These are phyloP conservation scores for Platygyra sinensis DNA, from an alignment of 64 coral and sea anemone genomes.

Conservation along the genomic window DNA sequence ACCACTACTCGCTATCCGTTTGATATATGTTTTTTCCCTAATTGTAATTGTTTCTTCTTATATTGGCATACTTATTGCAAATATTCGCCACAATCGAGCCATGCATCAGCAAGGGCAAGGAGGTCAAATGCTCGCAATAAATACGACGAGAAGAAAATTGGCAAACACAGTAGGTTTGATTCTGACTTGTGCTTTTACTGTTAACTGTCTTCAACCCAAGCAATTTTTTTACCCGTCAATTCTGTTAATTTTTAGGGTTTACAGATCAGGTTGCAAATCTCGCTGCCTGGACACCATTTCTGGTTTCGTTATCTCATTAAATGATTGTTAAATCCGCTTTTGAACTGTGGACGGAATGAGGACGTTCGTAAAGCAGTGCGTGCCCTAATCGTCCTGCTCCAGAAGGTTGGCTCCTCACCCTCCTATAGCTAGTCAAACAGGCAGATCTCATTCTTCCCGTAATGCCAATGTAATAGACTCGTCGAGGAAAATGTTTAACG, in stretches of 20 bases:
- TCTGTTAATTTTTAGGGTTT: not conserved
- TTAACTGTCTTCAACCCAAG: conserved; percentile 5
- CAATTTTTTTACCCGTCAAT: not conserved
- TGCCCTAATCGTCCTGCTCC: not conserved
- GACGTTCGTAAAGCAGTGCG: not conserved
- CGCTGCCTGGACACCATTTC: not conserved
- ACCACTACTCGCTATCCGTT: no score
- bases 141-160: conserved; percentile 10
- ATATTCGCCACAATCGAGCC: not conserved
- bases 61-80: conserved; percentile 14
- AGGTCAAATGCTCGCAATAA: not conserved
- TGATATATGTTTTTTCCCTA: no score
- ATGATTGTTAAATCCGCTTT: not conserved
- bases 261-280: not conserved
- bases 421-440: not conserved
- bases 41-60: not conserved
- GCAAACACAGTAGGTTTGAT: conserved; percentile 7
- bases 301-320: not conserved
- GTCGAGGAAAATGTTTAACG: no score
- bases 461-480: no score
- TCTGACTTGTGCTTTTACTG: not conserved
- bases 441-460: not conserved
- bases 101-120: not conserved
- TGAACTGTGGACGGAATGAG: conserved; percentile 5
- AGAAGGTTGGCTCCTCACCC: not conserved